Base-by-base conservation (phyloP, 2,888 invertebrate species). In the Dicyrtoma fusca region DNA sequence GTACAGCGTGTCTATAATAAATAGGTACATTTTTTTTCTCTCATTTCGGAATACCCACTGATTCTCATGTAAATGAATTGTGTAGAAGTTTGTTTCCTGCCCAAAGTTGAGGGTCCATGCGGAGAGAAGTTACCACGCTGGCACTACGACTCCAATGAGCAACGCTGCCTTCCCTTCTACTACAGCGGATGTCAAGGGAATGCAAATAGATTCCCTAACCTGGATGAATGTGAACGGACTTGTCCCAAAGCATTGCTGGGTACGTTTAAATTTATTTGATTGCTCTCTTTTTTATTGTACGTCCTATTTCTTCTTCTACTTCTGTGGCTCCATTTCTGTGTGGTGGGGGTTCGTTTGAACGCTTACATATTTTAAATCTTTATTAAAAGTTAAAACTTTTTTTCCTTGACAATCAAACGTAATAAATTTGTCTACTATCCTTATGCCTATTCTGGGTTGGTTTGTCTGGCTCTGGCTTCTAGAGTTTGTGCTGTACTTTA, bases 151-250 rank as follows among this genome's bases (percentile, higher is more conserved):
- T 87, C 88, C 77, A 86, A 88, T 61, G 91, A 93, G 84, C 91
- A 92, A 85, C 88, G 91, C 79, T 97, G 97, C 87, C 87, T 92
- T 86, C 94, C 94, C 66, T 97, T 96, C 88, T 92, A 94, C 88
- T 96, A 91, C 86, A 89, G 91, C 79, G 96, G 96, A 79, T 97
- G 95, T 85, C 91, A 89, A 78, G 95, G 94, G 80, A 96, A 96
- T 85, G 88, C 86, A 82, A 97, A 97, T 86, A 91, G 89, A 84
- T 97, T 93, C 86, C 86, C 86, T 77, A 88, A 88, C 82, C 87
- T 88, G 84, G 88, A 89, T 80, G 87, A 87, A 82, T 95, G 95
- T 83, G 88, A 90, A 82, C 85, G 87, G 74, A 87, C 89, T 82
- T 95, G 95, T 84, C 94, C 94, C 44, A 87, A 89, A 76, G 88